phyloP scores from a whole-genome alignment of 2,113 vertebrate genomes.

The Puma concolor region DNA sequence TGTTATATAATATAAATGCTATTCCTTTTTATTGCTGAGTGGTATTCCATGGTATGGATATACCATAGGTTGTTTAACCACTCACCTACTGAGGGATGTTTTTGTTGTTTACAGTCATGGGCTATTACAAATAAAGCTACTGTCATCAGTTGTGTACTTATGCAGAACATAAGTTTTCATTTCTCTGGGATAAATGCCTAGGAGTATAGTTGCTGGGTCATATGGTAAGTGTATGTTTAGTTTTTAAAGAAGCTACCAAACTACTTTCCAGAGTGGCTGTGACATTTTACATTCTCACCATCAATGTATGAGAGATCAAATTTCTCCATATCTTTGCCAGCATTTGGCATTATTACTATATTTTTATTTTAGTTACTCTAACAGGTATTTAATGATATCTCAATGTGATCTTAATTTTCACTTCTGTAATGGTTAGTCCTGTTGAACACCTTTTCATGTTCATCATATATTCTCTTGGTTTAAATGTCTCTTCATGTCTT shows the following conservation, averaged over 20 bases:
- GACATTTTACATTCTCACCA: not conserved
- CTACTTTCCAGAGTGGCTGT: not conserved
- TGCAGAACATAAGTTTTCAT: not conserved
- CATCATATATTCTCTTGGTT: not conserved
- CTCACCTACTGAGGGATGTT: not conserved
- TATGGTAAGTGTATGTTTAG: not conserved
- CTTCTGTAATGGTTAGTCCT: not conserved
- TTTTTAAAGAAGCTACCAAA: not conserved
- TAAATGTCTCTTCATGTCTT: not conserved
- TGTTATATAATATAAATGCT: not conserved
- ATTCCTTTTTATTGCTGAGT: not conserved
- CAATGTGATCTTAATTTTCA: not conserved
- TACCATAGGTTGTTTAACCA: not conserved
- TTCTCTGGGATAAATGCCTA: not conserved
- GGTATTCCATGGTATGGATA: not conserved
- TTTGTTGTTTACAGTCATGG: not conserved
- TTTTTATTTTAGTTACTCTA: not conserved
- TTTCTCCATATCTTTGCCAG: not conserved
- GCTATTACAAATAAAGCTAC: not conserved
- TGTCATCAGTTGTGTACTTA: not conserved
- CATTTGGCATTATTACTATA: not conserved
- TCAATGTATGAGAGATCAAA: not conserved
- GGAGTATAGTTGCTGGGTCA: not conserved
- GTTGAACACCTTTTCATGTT: not conserved
- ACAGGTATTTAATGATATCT: not conserved